Evolutionary conservation across 2,797 vertebrate genomes (phyloP).

Genomic region (Oryzias sinensis): DNA sequence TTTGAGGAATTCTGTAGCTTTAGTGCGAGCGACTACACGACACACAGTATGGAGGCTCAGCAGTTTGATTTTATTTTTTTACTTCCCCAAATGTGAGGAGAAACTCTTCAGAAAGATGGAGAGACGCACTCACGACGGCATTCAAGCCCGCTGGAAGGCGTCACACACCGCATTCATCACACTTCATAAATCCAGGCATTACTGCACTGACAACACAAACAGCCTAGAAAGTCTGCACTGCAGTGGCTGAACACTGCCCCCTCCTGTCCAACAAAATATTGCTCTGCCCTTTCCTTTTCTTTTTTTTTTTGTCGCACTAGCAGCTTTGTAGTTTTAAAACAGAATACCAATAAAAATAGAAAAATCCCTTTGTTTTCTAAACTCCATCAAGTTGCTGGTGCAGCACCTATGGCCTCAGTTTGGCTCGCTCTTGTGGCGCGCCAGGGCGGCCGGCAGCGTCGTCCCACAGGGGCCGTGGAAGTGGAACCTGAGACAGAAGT

Average conservation of each 20-base stretch:
- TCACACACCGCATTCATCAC: constrained; percentile 26
- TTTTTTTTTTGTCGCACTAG: not conserved
- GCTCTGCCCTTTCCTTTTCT: not conserved
- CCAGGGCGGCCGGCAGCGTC: constrained; percentile 86
- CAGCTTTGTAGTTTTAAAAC: not conserved
- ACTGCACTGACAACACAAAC: constrained; percentile 11
- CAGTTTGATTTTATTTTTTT: constrained; percentile 11
- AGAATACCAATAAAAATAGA: not conserved
- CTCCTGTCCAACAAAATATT: constrained; percentile 33
- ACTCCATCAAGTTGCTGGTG: too few relatives aligned
- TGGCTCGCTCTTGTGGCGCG: constrained; percentile 77
- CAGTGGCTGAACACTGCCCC: constrained; percentile 62
- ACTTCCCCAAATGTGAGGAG: not conserved
- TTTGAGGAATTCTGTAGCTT: not conserved
- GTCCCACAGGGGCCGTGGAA: constrained; percentile 90
- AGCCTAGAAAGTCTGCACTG: constrained; percentile 17
- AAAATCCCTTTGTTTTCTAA: too few relatives aligned
- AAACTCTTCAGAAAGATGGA: not conserved
- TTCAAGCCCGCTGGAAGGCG: constrained; percentile 20
- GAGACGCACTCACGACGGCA: not conserved
- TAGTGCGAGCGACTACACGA: not conserved
- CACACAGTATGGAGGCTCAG: not conserved
- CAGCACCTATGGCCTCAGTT: constrained; percentile 29
- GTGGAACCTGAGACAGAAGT: constrained; percentile 83
- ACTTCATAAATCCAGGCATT: constrained; percentile 22